Evolutionary conservation across 2,113 vertebrate genomes (phyloP).

Genomic region (Sprattus sprattus): DNA sequence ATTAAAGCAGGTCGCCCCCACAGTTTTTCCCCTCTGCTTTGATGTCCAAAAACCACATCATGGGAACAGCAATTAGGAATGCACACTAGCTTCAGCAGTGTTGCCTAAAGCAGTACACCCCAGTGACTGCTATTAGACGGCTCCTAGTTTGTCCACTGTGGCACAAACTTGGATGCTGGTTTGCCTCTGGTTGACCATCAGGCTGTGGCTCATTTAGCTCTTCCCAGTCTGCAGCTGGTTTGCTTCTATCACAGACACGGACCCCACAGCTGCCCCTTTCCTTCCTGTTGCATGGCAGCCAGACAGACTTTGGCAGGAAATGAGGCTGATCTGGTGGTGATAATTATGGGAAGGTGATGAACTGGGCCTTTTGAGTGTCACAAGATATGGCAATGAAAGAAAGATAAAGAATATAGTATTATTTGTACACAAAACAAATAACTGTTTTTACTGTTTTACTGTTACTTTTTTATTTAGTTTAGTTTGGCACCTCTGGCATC

Average conservation of each 20-base stretch:
- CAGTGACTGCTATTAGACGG: neutral
- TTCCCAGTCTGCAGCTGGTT: neutral
- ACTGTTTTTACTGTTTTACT: no score
- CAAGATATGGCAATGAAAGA: neutral
- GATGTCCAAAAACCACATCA: neutral
- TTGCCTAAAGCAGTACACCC: neutral
- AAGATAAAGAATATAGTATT: neutral
- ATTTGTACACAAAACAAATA: no score
- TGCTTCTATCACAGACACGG: neutral
- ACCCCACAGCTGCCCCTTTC: neutral
- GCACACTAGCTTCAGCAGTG: neutral
- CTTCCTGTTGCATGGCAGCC: neutral
- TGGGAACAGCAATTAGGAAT: neutral
- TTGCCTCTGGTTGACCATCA: neutral
- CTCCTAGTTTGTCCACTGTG: neutral
- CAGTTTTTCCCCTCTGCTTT: neutral
- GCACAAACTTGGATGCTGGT: neutral
- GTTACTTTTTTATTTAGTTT: no score
- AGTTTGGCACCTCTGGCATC: neutral
- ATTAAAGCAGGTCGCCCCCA: neutral
- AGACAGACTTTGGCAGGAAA: neutral
- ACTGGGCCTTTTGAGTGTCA: neutral
- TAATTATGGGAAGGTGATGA: neutral
- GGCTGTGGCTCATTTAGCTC: neutral
- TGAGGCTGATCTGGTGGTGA: conserved; percentile 13